Evolutionary conservation across 2,888 invertebrate species (phyloP), one percentile per base, ranked within the genome.

Genomic region (Capitulum mitella): DNA sequence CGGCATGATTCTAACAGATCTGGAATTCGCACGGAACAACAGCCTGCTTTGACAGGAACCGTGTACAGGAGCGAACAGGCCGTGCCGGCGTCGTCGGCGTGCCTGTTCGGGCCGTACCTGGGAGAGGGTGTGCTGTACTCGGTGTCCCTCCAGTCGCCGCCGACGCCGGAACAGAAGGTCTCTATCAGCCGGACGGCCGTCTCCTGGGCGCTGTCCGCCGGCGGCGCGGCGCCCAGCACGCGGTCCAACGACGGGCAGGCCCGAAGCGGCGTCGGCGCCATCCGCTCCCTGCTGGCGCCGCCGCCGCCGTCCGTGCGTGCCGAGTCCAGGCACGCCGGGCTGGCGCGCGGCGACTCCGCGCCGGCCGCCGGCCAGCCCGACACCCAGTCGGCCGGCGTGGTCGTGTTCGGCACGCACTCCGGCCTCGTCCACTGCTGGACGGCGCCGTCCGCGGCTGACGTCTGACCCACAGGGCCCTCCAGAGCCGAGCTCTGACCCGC

Each of bases 111-210:
- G 34, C 26, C 70, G 26, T 40, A 70, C 70, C 26, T 34, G 6
- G 70, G 70, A 34, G 22, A 40, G 40, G 70, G 70, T 10, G 8
- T 70, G 70, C 6, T 40, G 40, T 70, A 70, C 26, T 37, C 70
- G 19, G 70, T 40, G 0, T 70, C 22, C 40, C 14, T 16, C 40
- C 37, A 37, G 37, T 26, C 26, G 70, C 70, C 70, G 10, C 40
- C 37, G 37, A 10, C 8, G 1, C 70, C 70, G 10, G 37, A 26
- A 26, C 70, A 70, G 70, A 70, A 70, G 26, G 70, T 40, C 40
- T 70, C 70, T 19, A 70, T 70, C 22, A 70, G 70, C 0, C 70
- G 70, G 26, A 70, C 70, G 26, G 70, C 70, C 37, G 70, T 70
- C 70, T 70, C 70, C 70, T 70, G 70, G 22, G 12, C 10, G 37